Evolutionary conservation across 2,797 vertebrate genomes (phyloP).

Genomic region (Setipinna tenuifilis): DNA sequence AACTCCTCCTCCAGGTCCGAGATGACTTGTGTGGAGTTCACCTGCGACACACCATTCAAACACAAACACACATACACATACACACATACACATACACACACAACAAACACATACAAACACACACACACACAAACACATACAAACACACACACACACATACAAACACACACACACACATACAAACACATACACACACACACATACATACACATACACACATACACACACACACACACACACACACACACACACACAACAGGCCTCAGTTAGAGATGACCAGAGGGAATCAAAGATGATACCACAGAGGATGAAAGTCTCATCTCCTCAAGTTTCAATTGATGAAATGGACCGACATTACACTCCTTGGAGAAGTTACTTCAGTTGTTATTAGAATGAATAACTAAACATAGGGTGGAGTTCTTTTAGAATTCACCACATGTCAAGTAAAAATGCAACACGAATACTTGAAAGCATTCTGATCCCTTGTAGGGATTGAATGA

Average conservation of each 20-base stretch:
- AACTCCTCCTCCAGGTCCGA: conserved; percentile 90
- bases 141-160: no score
- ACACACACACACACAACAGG: no score
- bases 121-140: not conserved
- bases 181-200: no score
- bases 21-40: conserved; percentile 82
- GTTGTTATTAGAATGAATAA: not conserved
- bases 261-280: no score
- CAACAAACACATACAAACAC: not conserved
- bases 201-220: no score
- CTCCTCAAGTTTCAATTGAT: not conserved
- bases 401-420: not conserved
- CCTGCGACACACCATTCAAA: conserved; percentile 67
- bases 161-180: no score
- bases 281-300: not conserved
- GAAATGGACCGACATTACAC: not conserved
- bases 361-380: not conserved
- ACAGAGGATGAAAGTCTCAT: not conserved
- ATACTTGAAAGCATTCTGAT: not conserved
- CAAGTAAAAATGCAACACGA: not conserved
- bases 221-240: no score
- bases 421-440: not conserved
- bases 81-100: not conserved
- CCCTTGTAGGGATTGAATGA: not conserved
- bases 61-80: not conserved